These are phyloP conservation scores for Melinaea menophilus DNA, from an alignment of 2,888 invertebrate genomes.

Conservation along the genomic window DNA sequence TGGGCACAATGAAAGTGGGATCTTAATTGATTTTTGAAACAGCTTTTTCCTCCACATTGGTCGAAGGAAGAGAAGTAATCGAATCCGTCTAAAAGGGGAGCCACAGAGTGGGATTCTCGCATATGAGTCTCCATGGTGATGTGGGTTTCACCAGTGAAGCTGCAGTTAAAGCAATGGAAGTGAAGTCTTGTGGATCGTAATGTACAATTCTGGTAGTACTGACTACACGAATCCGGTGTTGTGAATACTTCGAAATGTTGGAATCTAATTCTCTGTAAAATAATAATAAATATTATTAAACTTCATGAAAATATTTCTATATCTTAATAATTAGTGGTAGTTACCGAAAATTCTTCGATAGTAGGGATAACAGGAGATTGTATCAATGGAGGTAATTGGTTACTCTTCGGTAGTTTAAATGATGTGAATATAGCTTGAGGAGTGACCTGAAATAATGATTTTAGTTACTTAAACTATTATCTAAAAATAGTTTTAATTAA, in stretches of 20 bases:
- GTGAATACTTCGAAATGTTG: slow-evolving; percentile 80
- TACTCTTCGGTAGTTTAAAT: slow-evolving; percentile 90
- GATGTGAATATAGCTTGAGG: slow-evolving; percentile 96
- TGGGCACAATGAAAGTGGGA: slow-evolving; percentile 73
- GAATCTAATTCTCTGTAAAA: slow-evolving; percentile 73
- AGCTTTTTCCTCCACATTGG: slow-evolving; percentile 71
- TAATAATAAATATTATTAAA: not conserved
- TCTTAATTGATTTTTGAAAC: slow-evolving; percentile 69
- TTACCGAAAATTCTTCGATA: slow-evolving; percentile 72
- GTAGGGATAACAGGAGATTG: slow-evolving; percentile 65
- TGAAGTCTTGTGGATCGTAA: slow-evolving; percentile 83
- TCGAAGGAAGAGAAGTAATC: slow-evolving; percentile 83
- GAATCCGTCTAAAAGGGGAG: slow-evolving; percentile 90
- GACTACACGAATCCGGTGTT: slow-evolving; percentile 79
- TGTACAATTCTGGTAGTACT: slow-evolving; percentile 85
- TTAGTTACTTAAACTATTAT: not conserved
- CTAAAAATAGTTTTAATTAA: not conserved
- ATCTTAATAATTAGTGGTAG: slow-evolving; percentile 24
- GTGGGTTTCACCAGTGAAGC: slow-evolving; percentile 88
- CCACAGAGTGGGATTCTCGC: slow-evolving; percentile 90
- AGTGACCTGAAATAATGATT: slow-evolving; percentile 72
- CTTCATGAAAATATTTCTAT: slow-evolving; percentile 3
- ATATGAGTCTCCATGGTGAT: slow-evolving; percentile 89
- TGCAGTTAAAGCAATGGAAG: slow-evolving; percentile 93
- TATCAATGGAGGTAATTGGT: slow-evolving; percentile 63